These are phyloP conservation scores for Cephus runcator DNA, from an alignment of 2,888 invertebrate genomes.

Conservation along the genomic window DNA sequence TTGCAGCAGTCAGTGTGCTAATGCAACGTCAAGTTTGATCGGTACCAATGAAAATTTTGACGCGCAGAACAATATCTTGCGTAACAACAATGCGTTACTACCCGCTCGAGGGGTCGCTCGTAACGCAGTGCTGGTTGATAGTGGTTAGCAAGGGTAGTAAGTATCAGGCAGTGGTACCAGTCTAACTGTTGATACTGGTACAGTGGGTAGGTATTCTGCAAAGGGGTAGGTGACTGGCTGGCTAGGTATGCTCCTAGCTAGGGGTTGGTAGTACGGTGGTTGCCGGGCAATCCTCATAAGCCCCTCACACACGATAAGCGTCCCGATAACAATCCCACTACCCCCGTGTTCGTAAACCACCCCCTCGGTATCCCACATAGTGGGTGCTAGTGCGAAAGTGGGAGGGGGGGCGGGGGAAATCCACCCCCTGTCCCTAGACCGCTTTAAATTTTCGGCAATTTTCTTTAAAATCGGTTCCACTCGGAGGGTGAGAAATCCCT, in stretches of 20 bases:
- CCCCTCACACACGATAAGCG: slow-evolving; percentile 62
- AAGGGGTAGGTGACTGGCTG: neutral
- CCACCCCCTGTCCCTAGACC: slow-evolving; percentile 12
- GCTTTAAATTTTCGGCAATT: slow-evolving; percentile 61
- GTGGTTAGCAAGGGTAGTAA: slow-evolving; percentile 25
- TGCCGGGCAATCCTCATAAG: slow-evolving; percentile 56
- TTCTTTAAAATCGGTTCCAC: slow-evolving; percentile 51
- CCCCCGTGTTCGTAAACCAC: slow-evolving; percentile 24
- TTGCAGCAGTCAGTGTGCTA: no score
- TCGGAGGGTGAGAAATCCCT: slow-evolving; percentile 11
- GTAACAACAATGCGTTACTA: slow-evolving; percentile 54
- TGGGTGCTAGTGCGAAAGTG: neutral
- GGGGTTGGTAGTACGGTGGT: slow-evolving; percentile 21
- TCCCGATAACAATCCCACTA: slow-evolving; percentile 51
- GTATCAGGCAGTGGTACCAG: neutral
- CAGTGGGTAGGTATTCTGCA: neutral
- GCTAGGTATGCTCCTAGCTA: neutral
- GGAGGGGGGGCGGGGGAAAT: neutral
- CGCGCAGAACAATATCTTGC: slow-evolving; percentile 12
- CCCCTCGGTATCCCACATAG: slow-evolving; percentile 17
- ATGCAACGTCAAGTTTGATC: no score
- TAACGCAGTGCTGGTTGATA: slow-evolving; percentile 23
- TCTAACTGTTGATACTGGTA: slow-evolving; percentile 24
- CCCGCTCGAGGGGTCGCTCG: slow-evolving; percentile 53
- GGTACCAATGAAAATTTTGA: no score